Percentiles rank a stretch among this genome's conserved stretches.
Evolutionary conservation across 92 coral and sea anemone genomes (phyloP).

Genomic region (Epizoanthus rinbou): DNA sequence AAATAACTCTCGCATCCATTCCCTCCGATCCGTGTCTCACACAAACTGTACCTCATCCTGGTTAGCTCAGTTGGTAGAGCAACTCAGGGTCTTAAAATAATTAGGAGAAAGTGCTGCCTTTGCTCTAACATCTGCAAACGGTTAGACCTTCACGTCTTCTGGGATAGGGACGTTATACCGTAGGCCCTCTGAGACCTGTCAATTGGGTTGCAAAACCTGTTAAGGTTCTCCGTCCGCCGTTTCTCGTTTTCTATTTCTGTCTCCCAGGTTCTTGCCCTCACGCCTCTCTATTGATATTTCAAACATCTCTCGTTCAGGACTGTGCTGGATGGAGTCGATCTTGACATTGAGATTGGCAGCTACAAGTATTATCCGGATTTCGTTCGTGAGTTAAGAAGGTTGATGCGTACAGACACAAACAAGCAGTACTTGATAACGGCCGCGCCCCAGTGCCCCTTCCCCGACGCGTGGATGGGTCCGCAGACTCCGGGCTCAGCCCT

Average conservation of each 20-base stretch:
- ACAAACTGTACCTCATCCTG: no score
- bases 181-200: no score
- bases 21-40: no score
- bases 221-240: no score
- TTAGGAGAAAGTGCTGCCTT: no score
- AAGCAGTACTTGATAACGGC: slow-evolving; percentile 78
- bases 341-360: slow-evolving; percentile 87
- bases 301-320: slow-evolving; percentile 43
- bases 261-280: neutral
- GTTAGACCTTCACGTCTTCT: no score
- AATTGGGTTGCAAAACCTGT: no score
- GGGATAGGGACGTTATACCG: no score
- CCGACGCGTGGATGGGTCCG: slow-evolving; percentile 90
- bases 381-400: slow-evolving; percentile 74
- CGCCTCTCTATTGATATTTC: neutral
- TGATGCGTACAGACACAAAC: slow-evolving; percentile 78
- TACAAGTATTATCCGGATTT: slow-evolving; percentile 84
- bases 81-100: no score
- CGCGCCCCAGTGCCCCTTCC: slow-evolving; percentile 86
- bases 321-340: slow-evolving; percentile 87
- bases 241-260: neutral
- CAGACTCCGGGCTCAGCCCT: slow-evolving; percentile 78
- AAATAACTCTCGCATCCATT: no score
- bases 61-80: no score
- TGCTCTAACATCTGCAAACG: no score